A percentile compares a stretch with the other conserved stretches of the same genome.
These are phyloP conservation scores for Mustelus asterias DNA, from an alignment of 2,113 vertebrate species.

Conservation along the genomic window DNA sequence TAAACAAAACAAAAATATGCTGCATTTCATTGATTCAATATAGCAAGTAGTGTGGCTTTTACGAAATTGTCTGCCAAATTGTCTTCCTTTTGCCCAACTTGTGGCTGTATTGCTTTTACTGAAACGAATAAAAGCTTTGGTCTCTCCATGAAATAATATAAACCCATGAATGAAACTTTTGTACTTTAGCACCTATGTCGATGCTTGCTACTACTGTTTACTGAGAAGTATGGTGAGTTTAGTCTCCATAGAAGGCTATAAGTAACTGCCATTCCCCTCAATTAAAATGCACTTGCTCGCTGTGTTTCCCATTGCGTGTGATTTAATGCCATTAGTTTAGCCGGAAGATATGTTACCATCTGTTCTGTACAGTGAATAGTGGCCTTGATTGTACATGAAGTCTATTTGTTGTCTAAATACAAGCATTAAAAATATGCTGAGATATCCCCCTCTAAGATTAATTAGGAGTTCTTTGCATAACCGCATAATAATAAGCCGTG, in stretches of 20 bases:
- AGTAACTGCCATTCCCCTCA: conserved; percentile 55
- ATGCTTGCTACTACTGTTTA: conserved; percentile 41
- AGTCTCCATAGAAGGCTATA: conserved; percentile 56
- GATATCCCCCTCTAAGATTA: conserved; percentile 46
- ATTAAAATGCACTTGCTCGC: conserved; percentile 54
- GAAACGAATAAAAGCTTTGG: conserved; percentile 10
- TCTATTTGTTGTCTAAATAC: conserved; percentile 35
- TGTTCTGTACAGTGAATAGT: conserved; percentile 49
- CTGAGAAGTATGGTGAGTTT: conserved; percentile 48
- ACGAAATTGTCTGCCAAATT: neutral
- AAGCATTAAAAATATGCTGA: conserved; percentile 42
- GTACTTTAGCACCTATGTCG: neutral
- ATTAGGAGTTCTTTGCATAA: conserved; percentile 41
- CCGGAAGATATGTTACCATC: conserved; percentile 56
- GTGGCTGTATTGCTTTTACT: neutral
- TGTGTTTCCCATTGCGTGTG: conserved; percentile 52
- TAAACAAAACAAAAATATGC: neutral
- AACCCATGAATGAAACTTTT: conserved; percentile 8
- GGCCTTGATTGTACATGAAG: conserved; percentile 41
- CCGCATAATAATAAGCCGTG: neutral
- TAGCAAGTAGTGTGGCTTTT: neutral
- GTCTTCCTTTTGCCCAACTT: neutral
- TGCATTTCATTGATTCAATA: neutral
- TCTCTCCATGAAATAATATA: neutral
- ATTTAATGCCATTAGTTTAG: conserved; percentile 57